Evolutionary conservation across 2,797 vertebrate genomes (phyloP).

Genomic region (Crypturellus tataupa): DNA sequence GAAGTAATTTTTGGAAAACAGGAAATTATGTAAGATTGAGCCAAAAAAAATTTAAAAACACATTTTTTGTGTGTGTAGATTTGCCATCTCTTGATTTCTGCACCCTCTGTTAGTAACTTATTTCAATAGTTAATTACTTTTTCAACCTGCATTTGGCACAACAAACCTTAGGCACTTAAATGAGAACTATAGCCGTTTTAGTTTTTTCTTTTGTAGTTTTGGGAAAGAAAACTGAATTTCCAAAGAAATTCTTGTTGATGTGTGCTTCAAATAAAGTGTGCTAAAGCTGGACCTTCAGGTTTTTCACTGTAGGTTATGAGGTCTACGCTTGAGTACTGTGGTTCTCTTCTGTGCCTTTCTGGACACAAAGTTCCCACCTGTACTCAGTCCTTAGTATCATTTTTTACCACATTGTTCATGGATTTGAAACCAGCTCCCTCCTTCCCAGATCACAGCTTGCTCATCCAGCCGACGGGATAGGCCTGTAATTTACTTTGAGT

Average conservation of each 20-base stretch:
- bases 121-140: not conserved
- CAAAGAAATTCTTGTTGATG: not conserved
- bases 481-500: not conserved
- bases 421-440: not conserved
- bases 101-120: not conserved
- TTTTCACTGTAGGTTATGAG: not conserved
- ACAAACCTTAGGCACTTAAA: not conserved
- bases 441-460: not conserved
- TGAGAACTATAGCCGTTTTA: not conserved
- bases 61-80: not conserved
- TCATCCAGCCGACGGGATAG: not conserved
- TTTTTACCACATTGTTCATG: not conserved
- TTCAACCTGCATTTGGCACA: constrained; percentile 26
- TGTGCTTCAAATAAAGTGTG: not conserved
- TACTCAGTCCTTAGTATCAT: not conserved
- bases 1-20: not conserved
- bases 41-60: not conserved
- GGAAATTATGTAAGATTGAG: not conserved
- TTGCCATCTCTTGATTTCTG: constrained; percentile 29
- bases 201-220: not conserved
- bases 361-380: not conserved
- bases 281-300: not conserved
- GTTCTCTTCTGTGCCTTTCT: not conserved
- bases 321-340: not conserved
- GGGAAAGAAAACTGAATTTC: not conserved